Evolutionary conservation across 2,113 vertebrate genomes (phyloP).

Genomic region (Malurus melanocephalus): DNA sequence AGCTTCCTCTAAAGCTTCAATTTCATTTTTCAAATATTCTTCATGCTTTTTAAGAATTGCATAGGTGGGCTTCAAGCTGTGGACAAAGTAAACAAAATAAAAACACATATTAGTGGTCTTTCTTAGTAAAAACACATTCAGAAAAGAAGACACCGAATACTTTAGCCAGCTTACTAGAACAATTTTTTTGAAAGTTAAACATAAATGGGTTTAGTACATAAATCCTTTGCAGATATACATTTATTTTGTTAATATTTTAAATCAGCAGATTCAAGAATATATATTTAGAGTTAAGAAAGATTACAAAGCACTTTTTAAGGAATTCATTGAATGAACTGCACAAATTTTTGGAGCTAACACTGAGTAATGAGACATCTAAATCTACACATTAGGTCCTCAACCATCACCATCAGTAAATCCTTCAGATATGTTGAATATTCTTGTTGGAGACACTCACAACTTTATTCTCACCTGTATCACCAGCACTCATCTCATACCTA

Average conservation of each 20-base stretch:
- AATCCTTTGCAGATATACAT: background rate
- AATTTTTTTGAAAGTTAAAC: background rate
- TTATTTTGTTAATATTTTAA: background rate
- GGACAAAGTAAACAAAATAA: background rate
- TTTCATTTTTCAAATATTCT: conserved; percentile 66
- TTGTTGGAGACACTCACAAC: background rate
- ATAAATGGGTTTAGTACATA: background rate
- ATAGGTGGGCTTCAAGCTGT: conserved; percentile 73
- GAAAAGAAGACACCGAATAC: background rate
- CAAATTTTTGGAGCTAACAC: background rate
- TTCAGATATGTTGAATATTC: background rate
- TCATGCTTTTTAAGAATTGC: conserved; percentile 72
- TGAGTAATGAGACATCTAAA: background rate
- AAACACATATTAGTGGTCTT: background rate
- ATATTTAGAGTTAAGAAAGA: background rate
- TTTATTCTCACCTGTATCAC: background rate
- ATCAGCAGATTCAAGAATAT: background rate
- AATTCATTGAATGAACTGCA: background rate
- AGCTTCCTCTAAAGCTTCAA: conserved; percentile 55
- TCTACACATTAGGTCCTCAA: background rate
- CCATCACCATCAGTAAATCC: background rate
- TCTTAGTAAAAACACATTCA: background rate
- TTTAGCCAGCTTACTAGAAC: background rate
- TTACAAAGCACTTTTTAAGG: background rate
- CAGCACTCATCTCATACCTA: background rate